Evolutionary conservation across 2,888 invertebrate species (phyloP), one percentile per base, ranked within the genome.

Genomic region (Ernsta delagoae): DNA sequence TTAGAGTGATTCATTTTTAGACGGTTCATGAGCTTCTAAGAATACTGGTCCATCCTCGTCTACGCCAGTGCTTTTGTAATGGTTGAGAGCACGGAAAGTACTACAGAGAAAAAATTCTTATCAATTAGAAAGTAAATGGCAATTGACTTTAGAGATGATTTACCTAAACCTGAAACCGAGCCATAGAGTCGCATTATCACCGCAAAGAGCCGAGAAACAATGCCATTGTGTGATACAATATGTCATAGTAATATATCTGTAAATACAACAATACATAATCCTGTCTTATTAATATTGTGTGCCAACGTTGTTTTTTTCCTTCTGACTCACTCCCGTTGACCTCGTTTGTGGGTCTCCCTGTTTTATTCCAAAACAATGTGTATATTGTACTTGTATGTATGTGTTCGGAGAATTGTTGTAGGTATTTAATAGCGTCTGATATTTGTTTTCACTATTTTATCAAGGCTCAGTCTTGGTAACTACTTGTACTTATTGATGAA

Each of bases 331-430:
- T 70, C 59, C 45, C 41, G 34, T 54, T 70, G 72, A 70, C 72
- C 72, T 68, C 70, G 53, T 72, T 74, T 64, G 62, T 36, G 39
- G 68, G 54, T 66, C 67, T 66, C 60, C 66, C 60, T 63, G 63
- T 63, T 73, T 68, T 71, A 69, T 71, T 71, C 60, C 54, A 71
- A 67, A 70, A 73, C 71, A 73, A 74, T 71, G 60, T 54, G 70
- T 59, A 45, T 61, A 54, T 53, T 59, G 70, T 65, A 8, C 34
- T 61, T 70, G 36, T 50, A 8, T n/a, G n/a, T n/a, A n/a, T n/a
- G n/a, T 12, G 50, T 70, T 70, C 62, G 57, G 53, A 61, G 59
- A 70, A 61, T n/a, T 43, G 60, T 56, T 45, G 31, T 56, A 39
- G 5, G 5, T 39, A 39, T 7, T 6, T 31, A 16, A 41, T 64